phyloP scores from a whole-genome alignment of 2,797 vertebrate genomes.

The Tadarida brasiliensis region DNA sequence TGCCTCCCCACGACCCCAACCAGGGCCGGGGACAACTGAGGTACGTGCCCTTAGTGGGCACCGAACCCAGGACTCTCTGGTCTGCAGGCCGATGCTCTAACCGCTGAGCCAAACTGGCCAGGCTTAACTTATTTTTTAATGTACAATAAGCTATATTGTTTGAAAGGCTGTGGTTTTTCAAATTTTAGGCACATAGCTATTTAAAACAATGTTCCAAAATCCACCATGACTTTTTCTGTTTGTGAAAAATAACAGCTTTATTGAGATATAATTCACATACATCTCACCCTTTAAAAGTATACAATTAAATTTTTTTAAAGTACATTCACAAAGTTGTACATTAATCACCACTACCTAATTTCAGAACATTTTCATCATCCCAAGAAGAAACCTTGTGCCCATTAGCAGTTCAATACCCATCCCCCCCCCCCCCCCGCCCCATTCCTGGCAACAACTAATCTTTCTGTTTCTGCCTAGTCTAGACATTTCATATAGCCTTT shows the following conservation, averaged over 20 bases:
- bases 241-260: constrained; percentile 9
- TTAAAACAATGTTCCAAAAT: constrained; percentile 26
- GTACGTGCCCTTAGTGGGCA: too few relatives aligned
- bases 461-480: neutral
- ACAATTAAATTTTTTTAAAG: neutral
- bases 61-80: neutral
- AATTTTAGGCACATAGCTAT: neutral
- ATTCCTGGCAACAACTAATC: neutral
- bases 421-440: too few relatives aligned
- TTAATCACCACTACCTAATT: constrained; percentile 8
- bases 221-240: neutral
- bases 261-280: neutral
- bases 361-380: neutral
- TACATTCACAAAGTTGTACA: neutral
- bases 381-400: neutral
- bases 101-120: neutral
- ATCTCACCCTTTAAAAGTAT: neutral
- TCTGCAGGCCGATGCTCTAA: neutral
- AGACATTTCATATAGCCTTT: neutral
- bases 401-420: neutral
- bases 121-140: neutral
- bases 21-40: too few relatives aligned
- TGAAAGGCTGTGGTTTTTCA: neutral
- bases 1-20: too few relatives aligned
- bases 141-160: neutral